Evolutionary conservation across 2,888 invertebrate species (phyloP).

Genomic region (Microctonus aethiopoides): DNA sequence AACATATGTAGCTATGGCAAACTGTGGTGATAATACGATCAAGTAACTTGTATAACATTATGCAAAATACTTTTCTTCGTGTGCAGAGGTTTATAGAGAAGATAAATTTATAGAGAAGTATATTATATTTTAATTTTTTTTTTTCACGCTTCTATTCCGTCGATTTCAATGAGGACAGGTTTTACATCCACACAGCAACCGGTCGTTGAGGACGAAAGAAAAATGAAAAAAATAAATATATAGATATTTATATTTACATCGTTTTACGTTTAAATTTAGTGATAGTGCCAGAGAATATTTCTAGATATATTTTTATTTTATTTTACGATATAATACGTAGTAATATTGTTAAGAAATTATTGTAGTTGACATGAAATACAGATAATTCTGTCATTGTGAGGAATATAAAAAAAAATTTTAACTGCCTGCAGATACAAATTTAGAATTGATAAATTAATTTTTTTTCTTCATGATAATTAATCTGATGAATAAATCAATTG

Average conservation of each 20-base stretch:
- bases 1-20: not conserved
- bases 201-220: conserved; percentile 1
- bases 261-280: too few species aligned
- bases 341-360: too few species aligned
- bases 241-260: not conserved
- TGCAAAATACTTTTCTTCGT: not conserved
- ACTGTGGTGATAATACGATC: not conserved
- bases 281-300: not conserved
- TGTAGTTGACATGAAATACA: too few species aligned
- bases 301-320: not conserved
- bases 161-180: conserved; percentile 12
- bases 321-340: not conserved
- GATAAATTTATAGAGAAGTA: not conserved
- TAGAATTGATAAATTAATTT: not conserved
- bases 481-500: not conserved
- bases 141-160: not conserved
- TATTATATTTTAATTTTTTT: not conserved
- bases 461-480: not conserved
- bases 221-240: not conserved
- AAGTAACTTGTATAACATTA: not conserved
- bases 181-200: not conserved
- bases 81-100: not conserved
- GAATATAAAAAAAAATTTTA: too few species aligned
- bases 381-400: not conserved
- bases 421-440: too few species aligned